Conservation (phyloP, 2,888 invertebrate genomes). For the Sympetrum striolatum region DNA sequence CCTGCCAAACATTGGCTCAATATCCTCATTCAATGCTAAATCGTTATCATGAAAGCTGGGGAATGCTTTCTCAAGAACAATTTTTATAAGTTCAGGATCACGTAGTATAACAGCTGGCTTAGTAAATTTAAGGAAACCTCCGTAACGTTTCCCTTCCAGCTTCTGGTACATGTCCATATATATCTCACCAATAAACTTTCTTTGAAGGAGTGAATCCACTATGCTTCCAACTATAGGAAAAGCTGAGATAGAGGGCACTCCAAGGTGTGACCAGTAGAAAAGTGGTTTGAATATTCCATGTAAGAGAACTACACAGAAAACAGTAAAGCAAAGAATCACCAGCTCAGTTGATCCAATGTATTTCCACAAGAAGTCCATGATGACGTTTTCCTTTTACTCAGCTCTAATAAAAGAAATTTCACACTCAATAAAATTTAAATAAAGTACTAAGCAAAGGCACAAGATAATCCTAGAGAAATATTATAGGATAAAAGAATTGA, state of each 20-base stretch:
- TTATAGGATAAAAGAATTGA: too few species aligned
- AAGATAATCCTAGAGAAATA: too few species aligned
- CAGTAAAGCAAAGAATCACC: neutral
- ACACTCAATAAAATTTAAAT: too few species aligned
- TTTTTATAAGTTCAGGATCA: constrained; percentile 24
- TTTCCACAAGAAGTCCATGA: neutral
- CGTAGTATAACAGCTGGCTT: neutral
- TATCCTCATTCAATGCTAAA: neutral
- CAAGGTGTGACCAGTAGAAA: constrained; percentile 1
- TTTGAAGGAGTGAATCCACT: neutral
- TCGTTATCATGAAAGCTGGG: constrained; percentile 26
- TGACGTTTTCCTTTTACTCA: neutral
- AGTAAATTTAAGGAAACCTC: constrained; percentile 17
- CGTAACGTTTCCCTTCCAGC: constrained; percentile 13
- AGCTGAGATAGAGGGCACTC: constrained; percentile 25
- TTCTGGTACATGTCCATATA: constrained; percentile 16
- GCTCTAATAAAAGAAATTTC: neutral
- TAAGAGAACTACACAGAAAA: neutral
- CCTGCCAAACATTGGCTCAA: neutral
- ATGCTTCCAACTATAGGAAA: constrained; percentile 10
- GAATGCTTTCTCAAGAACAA: neutral
- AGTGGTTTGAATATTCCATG: neutral
- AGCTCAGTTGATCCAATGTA: constrained; percentile 29
- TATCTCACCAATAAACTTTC: constrained; percentile 6
- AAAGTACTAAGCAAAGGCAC: too few species aligned